These are phyloP conservation scores for Athene noctua DNA, from an alignment of 2,113 vertebrate species.

Conservation along the genomic window DNA sequence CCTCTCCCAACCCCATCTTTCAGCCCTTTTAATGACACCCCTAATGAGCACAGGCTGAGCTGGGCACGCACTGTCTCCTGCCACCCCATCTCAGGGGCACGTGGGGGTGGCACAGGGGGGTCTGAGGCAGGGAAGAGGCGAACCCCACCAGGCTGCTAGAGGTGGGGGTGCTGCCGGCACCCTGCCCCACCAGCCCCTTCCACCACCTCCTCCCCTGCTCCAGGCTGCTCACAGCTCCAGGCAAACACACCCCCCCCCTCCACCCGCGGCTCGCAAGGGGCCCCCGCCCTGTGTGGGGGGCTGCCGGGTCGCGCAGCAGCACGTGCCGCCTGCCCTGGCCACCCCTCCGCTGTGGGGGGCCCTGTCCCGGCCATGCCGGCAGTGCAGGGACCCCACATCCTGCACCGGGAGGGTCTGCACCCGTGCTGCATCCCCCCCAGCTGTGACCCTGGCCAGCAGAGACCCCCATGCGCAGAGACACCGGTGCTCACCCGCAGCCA, in stretches of 20 bases:
- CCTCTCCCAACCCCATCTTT: not conserved
- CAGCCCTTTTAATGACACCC: slow-evolving; percentile 1
- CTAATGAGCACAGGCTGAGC: not conserved
- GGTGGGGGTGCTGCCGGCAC: not conserved
- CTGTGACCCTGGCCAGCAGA: not conserved
- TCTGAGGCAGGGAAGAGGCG: accelerated
- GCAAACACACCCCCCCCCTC: not conserved
- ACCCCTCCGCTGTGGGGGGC: not conserved
- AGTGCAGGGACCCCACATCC: not conserved
- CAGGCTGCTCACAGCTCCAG: not conserved
- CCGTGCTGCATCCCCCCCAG: not conserved
- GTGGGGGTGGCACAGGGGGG: too few species aligned
- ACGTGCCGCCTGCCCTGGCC: not conserved
- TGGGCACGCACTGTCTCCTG: not conserved
- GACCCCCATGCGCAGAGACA: not conserved
- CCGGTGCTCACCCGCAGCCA: accelerated
- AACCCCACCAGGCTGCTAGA: not conserved
- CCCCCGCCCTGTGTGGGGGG: not conserved
- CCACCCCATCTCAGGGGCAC: not conserved
- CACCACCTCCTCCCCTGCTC: not conserved
- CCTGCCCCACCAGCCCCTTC: not conserved
- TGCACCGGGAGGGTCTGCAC: not conserved
- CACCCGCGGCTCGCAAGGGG: not conserved
- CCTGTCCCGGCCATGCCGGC: not conserved
- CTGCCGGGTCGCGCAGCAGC: not conserved